Percentiles rank a stretch among this genome's conserved stretches.
These are phyloP conservation scores for Notothenia rossii DNA, from an alignment of 2,113 vertebrate species.

Conservation along the genomic window DNA sequence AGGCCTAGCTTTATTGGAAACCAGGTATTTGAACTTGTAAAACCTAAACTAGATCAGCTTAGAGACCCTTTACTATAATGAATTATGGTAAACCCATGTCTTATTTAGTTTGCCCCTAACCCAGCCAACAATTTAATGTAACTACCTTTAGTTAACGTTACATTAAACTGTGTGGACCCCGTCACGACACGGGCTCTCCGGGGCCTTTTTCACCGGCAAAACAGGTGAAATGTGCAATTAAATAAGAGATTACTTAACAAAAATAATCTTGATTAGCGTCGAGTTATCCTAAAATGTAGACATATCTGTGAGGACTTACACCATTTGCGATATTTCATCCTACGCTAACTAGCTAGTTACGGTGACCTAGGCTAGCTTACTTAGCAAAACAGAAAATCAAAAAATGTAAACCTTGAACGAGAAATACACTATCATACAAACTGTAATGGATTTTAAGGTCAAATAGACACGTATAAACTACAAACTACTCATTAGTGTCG, in stretches of 20 bases:
- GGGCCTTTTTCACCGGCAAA: not conserved
- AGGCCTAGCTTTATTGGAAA: too few relatives aligned
- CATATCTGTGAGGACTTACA: not conserved
- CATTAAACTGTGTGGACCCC: not conserved
- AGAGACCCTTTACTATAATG: not conserved
- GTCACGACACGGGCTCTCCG: conserved; percentile 5
- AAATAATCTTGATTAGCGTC: fast-evolving
- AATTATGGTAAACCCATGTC: not conserved
- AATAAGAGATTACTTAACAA: fast-evolving
- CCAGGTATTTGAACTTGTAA: not conserved
- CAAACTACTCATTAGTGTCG: not conserved
- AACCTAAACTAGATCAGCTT: not conserved
- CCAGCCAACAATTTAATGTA: too few relatives aligned
- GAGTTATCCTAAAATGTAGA: not conserved
- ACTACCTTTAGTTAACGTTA: not conserved
- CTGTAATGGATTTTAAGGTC: too few relatives aligned
- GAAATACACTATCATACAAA: fast-evolving
- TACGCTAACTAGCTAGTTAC: conserved; percentile 36
- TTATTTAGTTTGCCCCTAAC: not conserved
- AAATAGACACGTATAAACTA: too few relatives aligned
- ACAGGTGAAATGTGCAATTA: fast-evolving
- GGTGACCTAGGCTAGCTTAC: conserved; percentile 15
- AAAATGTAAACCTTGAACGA: fast-evolving
- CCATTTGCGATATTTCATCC: not conserved
- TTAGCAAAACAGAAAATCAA: conserved; percentile 7